phyloP scores from a whole-genome alignment of 2,888 invertebrate genomes.

The Maniola hyperantus region DNA sequence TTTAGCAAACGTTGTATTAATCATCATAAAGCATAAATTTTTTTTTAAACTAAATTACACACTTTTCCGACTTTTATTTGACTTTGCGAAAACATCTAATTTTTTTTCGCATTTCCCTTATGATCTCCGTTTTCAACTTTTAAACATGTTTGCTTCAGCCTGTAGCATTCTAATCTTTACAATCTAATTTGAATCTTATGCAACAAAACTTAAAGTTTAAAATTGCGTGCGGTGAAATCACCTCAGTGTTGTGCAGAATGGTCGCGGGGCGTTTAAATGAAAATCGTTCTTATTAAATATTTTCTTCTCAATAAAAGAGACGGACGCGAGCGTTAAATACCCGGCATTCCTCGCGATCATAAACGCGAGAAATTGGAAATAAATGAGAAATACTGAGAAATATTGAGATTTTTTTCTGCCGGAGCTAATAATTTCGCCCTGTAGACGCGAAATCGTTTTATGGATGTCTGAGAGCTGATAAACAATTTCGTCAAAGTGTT shows the following conservation, averaged over 20 bases:
- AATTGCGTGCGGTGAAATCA: neutral
- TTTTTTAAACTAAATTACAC: constrained; percentile 1
- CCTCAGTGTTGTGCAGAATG: constrained; percentile 37
- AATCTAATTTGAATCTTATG: constrained; percentile 1
- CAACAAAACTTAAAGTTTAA: neutral
- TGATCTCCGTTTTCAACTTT: constrained; percentile 24
- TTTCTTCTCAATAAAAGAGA: constrained; percentile 59
- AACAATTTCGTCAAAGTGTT: neutral
- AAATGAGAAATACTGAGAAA: constrained; percentile 55
- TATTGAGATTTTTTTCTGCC: constrained; percentile 42
- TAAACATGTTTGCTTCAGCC: constrained; percentile 24
- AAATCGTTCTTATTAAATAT: constrained; percentile 65
- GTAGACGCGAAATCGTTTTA: constrained; percentile 35
- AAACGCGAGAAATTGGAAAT: constrained; percentile 57
- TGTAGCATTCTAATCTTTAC: neutral
- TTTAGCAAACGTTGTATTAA: neutral
- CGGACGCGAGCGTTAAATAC: constrained; percentile 53
- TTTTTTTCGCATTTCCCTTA: constrained; percentile 27
- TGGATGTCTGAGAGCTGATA: constrained; percentile 9
- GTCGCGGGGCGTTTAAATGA: constrained; percentile 52
- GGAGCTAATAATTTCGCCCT: constrained; percentile 34
- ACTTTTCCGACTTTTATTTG: constrained; percentile 20
- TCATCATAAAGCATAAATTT: neutral
- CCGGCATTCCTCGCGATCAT: constrained; percentile 52
- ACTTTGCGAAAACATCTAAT: constrained; percentile 17